These are phyloP conservation scores for Drosophila setosimentum DNA, from an alignment of 2,888 invertebrate genomes.

Conservation along the genomic window DNA sequence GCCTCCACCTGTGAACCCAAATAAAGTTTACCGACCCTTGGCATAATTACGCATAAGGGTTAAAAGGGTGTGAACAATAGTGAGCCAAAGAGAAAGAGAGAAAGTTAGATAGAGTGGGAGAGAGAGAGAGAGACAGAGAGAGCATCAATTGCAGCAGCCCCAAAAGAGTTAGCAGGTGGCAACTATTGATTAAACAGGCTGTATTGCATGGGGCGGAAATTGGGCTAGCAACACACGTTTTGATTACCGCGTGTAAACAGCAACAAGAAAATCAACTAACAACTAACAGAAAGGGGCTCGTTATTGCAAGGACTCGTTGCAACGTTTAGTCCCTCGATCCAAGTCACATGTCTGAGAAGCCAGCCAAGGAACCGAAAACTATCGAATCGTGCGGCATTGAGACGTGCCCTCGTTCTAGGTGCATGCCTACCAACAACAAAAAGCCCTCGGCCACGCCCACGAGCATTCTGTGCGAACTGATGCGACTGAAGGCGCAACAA, in stretches of 20 bases:
- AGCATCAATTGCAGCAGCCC: constrained; percentile 55
- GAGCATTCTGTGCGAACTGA: constrained; percentile 82
- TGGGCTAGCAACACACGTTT: constrained; percentile 75
- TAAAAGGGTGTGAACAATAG: not conserved
- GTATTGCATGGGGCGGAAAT: constrained; percentile 10
- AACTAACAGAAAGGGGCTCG: constrained; percentile 25
- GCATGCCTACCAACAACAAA: constrained; percentile 13
- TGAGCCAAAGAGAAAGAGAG: not conserved
- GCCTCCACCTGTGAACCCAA: constrained; percentile 35
- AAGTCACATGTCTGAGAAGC: constrained; percentile 57
- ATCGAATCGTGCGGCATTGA: constrained; percentile 6
- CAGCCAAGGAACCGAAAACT: constrained; percentile 3
- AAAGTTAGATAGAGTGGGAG: not conserved
- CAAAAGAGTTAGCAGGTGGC: constrained; percentile 8
- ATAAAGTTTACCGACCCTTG: constrained; percentile 79
- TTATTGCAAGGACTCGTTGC: constrained; percentile 65
- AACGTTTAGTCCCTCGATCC: constrained; percentile 30
- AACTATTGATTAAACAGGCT: constrained; percentile 77
- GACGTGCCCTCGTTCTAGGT: constrained; percentile 5
- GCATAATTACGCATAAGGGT: constrained; percentile 42
- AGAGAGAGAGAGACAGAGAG: not conserved
- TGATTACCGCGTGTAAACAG: constrained; percentile 83
- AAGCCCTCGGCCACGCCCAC: constrained; percentile 67
- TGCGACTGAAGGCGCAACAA: constrained; percentile 84
- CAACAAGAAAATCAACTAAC: constrained; percentile 51